phyloP scores from a whole-genome alignment of 2,113 vertebrate genomes.

The Oryzias javanicus region DNA sequence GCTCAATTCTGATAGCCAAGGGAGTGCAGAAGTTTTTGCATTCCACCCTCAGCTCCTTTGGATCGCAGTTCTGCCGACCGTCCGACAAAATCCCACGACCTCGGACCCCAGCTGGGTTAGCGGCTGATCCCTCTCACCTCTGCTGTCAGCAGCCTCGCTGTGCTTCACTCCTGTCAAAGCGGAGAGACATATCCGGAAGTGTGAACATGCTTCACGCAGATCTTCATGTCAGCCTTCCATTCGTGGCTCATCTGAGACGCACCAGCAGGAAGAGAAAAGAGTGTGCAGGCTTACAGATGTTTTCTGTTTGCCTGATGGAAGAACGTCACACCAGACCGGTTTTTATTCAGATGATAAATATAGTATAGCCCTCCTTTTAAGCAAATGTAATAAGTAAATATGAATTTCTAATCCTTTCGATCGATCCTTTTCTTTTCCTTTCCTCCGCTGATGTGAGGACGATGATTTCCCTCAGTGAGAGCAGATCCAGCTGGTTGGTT shows the following conservation, averaged over 20 bases:
- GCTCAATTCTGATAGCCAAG: conserved; percentile 60
- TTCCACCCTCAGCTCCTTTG: conserved; percentile 33
- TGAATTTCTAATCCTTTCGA: too few species aligned
- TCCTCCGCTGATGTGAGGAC: conserved; percentile 12
- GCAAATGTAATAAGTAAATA: too few species aligned
- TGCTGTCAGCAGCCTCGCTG: conserved; percentile 6
- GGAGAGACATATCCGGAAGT: conserved; percentile 5
- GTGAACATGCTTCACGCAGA: conserved; percentile 13
- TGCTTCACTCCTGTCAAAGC: conserved; percentile 24
- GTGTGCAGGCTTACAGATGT: conserved; percentile 8
- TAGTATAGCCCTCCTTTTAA: too few species aligned
- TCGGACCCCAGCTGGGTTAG: conserved; percentile 70
- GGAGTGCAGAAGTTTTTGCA: conserved; percentile 75
- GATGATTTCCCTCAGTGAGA: background rate
- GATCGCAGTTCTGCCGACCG: conserved; percentile 70
- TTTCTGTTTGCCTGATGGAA: background rate
- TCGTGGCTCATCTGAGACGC: background rate
- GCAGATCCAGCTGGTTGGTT: conserved; percentile 31
- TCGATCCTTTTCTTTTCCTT: background rate
- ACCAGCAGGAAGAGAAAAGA: conserved; percentile 32
- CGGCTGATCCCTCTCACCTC: conserved; percentile 41
- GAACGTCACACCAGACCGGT: too few species aligned
- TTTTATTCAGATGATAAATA: too few species aligned
- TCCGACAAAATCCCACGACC: conserved; percentile 69
- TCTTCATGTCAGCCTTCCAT: background rate